phyloP scores from a whole-genome alignment of 2,113 vertebrate species.

The Saccopteryx bilineata region DNA sequence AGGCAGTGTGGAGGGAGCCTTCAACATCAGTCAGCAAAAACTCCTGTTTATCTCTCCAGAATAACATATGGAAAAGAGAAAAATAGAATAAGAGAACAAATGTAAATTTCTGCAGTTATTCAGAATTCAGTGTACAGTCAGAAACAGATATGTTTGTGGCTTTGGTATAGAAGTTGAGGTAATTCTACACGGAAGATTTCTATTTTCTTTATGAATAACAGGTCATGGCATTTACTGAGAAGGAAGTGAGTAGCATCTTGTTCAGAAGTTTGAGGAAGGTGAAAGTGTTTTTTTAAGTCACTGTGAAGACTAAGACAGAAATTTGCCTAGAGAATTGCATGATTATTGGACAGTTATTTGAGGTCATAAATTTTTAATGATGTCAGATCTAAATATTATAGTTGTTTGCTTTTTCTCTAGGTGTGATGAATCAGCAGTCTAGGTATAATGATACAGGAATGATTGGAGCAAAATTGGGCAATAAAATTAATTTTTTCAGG shows the following conservation, averaged over 20 bases:
- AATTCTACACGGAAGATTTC: neutral
- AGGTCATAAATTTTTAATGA: neutral
- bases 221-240: neutral
- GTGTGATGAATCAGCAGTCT: neutral
- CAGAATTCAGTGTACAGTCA: neutral
- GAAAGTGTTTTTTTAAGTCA: neutral
- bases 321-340: neutral
- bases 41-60: neutral
- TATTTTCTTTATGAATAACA: neutral
- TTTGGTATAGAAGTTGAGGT: neutral
- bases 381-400: neutral
- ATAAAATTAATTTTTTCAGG: neutral
- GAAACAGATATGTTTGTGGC: neutral
- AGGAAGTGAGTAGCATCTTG: neutral
- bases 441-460: neutral
- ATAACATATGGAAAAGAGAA: neutral
- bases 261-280: neutral
- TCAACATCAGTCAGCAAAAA: neutral
- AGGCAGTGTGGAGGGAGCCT: neutral
- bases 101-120: neutral
- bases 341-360: neutral
- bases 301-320: neutral
- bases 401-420: neutral
- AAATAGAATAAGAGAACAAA: neutral
- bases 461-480: neutral